Evolutionary conservation across 2,888 invertebrate species (phyloP), one percentile per base, ranked within the genome.

Genomic region (Agriotes lineatus): DNA sequence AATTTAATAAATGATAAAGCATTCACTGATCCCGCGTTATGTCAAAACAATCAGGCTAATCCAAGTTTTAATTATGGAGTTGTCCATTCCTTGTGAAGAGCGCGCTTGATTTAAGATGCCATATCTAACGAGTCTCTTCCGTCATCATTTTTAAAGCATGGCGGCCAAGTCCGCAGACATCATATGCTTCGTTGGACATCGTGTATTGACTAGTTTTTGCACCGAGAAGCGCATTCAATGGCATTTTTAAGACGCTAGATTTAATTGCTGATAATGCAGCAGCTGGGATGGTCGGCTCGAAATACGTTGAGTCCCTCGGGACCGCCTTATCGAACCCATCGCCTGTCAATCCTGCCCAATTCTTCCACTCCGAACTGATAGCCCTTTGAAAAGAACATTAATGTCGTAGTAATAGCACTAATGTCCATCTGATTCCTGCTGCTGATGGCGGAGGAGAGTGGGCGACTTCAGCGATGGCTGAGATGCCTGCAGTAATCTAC

Each of bases 401-500:
- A 25, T 52, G 61, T 61, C 61, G 39, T 37, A 37, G 39, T 61
- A 52, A 50, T 61, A 35, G 50, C 37, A 39, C 37, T 19, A 61
- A 39, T 61, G 61, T 61, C 61, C 48, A 37, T 39, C 25, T 30
- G 12, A 37, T 44, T 12, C 25, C 12, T 59, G 44, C 61, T 52
- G 19, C 19, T 22, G 37, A 22, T 52, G 25, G 16, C 22, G 50
- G 50, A 25, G 59, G 30, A 14, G 45, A 48, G 30, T 48, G 48
- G 33, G 44, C 19, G 45, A 45, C 12, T 14, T 18, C 25, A 5
- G 25, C n/a, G 52, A 52, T 48, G 10, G 33, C 9, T 25, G 12
- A 16, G 33, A 52, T 62, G 42, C 61, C 52, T 16, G 14, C 52
- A 58, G 60, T 54, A 44, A 52, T 59, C 52, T 59, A 52, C 66